Evolutionary conservation across 2,797 vertebrate genomes (phyloP), one percentile per base, ranked within the genome.

Genomic region (Gymnodraco acuticeps): DNA sequence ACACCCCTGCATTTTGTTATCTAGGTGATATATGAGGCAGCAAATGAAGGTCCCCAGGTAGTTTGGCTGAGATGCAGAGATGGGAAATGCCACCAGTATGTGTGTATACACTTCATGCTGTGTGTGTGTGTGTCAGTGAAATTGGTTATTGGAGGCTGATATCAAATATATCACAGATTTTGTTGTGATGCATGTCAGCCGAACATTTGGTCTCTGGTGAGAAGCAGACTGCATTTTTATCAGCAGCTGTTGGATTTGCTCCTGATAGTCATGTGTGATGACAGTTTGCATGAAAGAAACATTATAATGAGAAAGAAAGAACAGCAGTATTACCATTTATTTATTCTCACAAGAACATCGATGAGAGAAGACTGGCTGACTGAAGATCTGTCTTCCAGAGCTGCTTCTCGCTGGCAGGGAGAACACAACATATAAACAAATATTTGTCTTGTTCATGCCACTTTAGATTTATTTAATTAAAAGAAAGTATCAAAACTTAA

Each of bases 11-110:
- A 89, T 81, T 88, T 82, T 82, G 64, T 87, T 90, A 87, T 90
- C 87, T 76, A 14, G 54, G 63, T 91, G 84, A 91, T 87, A 55
- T 80, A 89, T 82, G 75, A 90, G 78, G 77, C 60, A 45, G 58
- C 0, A 33, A 56, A 73, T 75, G 80, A 82, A 82, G 63, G 80
- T 87, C 82, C 76, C 80, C 60, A 31, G 76, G 81, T 87, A 84
- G 77, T 78, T 80, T 65, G 60, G 76, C 78, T 47, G 78, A 74
- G 82, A 86, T 86, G 55, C 54, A 73, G 77, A 79, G 80, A 88
- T 85, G 68, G 80, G 65, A 86, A 81, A 61, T 70, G 54, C 50
- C 78, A 62, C 48, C 51, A 19, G 47, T 61, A 12, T 71, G 64
- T 51, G 59, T 55, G 56, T 80, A 11, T 55, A 6, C 33, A 38